Percentiles rank a stretch among this genome's conserved stretches.
These are phyloP conservation scores for Buathra laborator DNA, from an alignment of 2,888 invertebrate species.

Conservation along the genomic window DNA sequence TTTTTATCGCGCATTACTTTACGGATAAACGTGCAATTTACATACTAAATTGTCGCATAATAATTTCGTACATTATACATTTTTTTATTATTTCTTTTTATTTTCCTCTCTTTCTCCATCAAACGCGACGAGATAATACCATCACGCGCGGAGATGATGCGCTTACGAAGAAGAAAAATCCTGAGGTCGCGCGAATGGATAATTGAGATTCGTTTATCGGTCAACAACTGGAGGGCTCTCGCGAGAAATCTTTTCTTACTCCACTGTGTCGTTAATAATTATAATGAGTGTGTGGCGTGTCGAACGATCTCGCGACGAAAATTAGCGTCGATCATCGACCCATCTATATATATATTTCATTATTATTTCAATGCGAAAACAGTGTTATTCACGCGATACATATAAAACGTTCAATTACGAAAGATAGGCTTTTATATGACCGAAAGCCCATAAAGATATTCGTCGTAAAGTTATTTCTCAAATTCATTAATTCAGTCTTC, in stretches of 20 bases:
- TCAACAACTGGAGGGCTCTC: conserved; percentile 24
- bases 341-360: background rate
- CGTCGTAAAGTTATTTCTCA: background rate
- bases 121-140: conserved; percentile 59
- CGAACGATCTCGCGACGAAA: background rate
- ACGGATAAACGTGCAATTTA: conserved; percentile 72
- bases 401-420: background rate
- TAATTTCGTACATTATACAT: conserved; percentile 6
- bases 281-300: background rate
- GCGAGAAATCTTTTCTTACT: background rate
- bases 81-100: conserved; percentile 43
- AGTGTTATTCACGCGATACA: background rate
- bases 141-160: conserved; percentile 38
- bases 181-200: background rate
- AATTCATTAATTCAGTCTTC: background rate
- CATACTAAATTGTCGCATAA: conserved; percentile 72
- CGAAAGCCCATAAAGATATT: background rate
- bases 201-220: conserved; percentile 43
- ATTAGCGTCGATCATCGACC: conserved; percentile 1
- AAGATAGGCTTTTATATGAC: background rate
- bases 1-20: conserved; percentile 73
- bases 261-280: conserved; percentile 13
- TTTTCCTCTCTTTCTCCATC: background rate
- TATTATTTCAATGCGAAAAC: background rate
- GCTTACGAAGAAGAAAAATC: background rate